Evolutionary conservation across 2,113 vertebrate species (phyloP).

Genomic region (Pterocles gutturalis): DNA sequence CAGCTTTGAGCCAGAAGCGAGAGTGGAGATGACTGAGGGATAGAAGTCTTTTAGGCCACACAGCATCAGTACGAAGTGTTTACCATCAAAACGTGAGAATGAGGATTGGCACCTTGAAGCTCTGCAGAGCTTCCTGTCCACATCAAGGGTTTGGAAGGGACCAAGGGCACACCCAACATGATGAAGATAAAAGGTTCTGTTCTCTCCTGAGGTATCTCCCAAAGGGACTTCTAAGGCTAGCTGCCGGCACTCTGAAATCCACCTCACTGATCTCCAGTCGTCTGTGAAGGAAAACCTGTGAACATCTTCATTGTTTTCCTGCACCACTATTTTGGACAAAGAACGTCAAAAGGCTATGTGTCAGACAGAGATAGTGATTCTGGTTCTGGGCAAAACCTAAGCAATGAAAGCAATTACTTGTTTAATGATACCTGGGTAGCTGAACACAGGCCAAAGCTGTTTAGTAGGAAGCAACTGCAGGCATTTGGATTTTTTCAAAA

Average conservation of each 20-base stretch:
- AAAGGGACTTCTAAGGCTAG: background rate
- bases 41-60: background rate
- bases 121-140: background rate
- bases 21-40: background rate
- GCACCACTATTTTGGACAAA: background rate
- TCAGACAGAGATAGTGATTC: background rate
- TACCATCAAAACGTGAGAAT: background rate
- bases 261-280: background rate
- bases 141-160: background rate
- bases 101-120: background rate
- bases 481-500: background rate
- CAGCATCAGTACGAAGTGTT: background rate
- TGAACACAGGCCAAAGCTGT: background rate
- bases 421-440: background rate
- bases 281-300: background rate
- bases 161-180: accelerated
- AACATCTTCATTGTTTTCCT: background rate
- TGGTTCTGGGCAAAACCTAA: background rate
- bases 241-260: background rate
- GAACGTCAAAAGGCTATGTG: background rate
- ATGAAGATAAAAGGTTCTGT: background rate
- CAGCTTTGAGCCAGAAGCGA: background rate
- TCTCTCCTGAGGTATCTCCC: background rate
- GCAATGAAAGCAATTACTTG: background rate
- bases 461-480: background rate